Evolutionary conservation across 2,888 invertebrate genomes (phyloP).

Genomic region (Frankliniella fusca): DNA sequence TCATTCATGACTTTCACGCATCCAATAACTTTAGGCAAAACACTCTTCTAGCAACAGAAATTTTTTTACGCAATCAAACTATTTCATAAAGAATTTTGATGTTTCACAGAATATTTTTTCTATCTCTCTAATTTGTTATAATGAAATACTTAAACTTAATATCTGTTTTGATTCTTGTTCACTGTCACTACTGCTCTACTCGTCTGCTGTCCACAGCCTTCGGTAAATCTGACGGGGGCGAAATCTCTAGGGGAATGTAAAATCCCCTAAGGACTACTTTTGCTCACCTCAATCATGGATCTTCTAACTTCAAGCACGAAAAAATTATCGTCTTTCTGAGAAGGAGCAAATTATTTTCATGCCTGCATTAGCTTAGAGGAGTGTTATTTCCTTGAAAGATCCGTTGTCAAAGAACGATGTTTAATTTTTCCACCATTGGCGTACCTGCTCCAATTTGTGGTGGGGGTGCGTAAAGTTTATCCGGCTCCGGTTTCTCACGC

Average conservation of each 20-base stretch:
- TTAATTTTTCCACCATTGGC: no score
- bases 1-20: neutral
- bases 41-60: neutral
- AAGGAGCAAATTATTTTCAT: neutral
- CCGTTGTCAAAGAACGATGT: no score
- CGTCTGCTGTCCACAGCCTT: slow-evolving; percentile 8
- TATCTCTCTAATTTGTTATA: neutral
- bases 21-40: no score
- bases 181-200: neutral
- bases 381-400: neutral
- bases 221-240: neutral
- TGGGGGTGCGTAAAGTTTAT: neutral
- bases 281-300: neutral
- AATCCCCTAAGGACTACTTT: neutral
- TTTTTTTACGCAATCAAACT: neutral
- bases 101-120: neutral
- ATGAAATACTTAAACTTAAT: neutral
- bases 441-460: neutral
- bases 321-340: neutral
- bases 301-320: neutral
- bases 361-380: neutral
- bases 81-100: no score
- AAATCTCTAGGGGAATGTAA: neutral
- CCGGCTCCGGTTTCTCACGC: neutral
- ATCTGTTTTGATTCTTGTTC: neutral